Base-by-base conservation (phyloP, 2,113 vertebrate species). In the Nansenia antarctica region DNA sequence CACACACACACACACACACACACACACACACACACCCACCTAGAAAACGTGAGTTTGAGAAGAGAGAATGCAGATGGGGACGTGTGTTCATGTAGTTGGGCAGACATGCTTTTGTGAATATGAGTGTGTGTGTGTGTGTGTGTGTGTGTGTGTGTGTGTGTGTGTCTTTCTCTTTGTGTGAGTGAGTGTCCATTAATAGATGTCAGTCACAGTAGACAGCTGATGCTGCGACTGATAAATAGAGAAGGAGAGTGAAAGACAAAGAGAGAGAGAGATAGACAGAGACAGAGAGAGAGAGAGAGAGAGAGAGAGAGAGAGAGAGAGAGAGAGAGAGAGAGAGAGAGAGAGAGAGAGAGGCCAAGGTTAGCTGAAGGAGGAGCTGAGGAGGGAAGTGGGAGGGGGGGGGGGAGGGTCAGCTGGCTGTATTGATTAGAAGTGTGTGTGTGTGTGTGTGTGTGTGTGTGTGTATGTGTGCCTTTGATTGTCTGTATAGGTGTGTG, bases 81-180 rank as follows among this genome's bases (percentile, higher is more conserved):
- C 11, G 37, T 65, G 37, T 72, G 69, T 53, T 59, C 49, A 52
- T 62, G 57, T 42, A 15, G n/a, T n/a, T 42, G 37, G 65, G 24
- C 30, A 3, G 5, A 54, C 20, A n/a, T 9, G 20, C 24, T 24
- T 60, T 15, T 61, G 59, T 61, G 59, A 35, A 0, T 62, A n/a
- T 62, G 9, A 24, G 34, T 39, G 34, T 39, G 60, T 62, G 22
- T 39, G n/a, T 39, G 22, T 62, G 34, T 62, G 60, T 62, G 34
- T 53, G 42, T 11, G 68, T 62, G 45, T 42, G 52, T 70, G 52
- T 57, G 55, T 31, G 39, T 57, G 31, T 31, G 14, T 62, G 61
- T 29, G 24, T 57, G 7, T 64, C 24, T 24, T 42, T 29, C 20
- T 37, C 42, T 64, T 35, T 47, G 62, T 22, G 32, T 66, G 20